phyloP scores from a whole-genome alignment of 2,797 vertebrate species.

The Brotula barbata region DNA sequence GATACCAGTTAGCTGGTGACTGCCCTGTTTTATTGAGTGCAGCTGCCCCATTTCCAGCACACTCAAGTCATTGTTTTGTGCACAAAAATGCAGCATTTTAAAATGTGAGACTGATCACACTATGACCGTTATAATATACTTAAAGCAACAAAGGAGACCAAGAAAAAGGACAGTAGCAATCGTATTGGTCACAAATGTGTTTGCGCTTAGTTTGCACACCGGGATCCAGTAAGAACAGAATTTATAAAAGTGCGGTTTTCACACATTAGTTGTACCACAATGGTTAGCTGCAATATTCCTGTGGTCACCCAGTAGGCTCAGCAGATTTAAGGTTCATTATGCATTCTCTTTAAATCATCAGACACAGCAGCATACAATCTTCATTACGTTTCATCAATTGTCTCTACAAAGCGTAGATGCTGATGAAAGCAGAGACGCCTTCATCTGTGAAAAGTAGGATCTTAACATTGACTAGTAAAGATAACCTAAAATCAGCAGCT shows the following conservation, averaged over 20 bases:
- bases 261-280: constrained; percentile 29
- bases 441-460: not conserved
- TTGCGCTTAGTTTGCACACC: not conserved
- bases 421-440: not conserved
- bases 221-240: constrained; percentile 11
- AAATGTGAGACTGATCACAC: constrained; percentile 10
- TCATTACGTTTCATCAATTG: not conserved
- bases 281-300: constrained; percentile 55
- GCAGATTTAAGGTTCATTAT: constrained; percentile 12
- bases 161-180: not conserved
- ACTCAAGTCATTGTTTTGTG: constrained; percentile 13
- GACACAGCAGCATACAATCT: constrained; percentile 17
- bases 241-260: constrained; percentile 30
- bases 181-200: not conserved
- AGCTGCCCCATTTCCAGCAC: constrained; percentile 30
- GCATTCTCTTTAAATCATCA: constrained; percentile 20
- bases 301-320: constrained; percentile 36
- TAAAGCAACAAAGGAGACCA: not conserved
- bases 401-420: not conserved
- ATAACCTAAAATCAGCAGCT: no score
- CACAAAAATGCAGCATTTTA: constrained; percentile 24
- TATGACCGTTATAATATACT: not conserved
- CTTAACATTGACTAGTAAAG: no score
- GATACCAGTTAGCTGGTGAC: constrained; percentile 54
- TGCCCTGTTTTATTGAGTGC: constrained; percentile 41